Evolutionary conservation across 2,888 invertebrate genomes (phyloP), one percentile per base, ranked within the genome.

Genomic region (Thereva unica): DNA sequence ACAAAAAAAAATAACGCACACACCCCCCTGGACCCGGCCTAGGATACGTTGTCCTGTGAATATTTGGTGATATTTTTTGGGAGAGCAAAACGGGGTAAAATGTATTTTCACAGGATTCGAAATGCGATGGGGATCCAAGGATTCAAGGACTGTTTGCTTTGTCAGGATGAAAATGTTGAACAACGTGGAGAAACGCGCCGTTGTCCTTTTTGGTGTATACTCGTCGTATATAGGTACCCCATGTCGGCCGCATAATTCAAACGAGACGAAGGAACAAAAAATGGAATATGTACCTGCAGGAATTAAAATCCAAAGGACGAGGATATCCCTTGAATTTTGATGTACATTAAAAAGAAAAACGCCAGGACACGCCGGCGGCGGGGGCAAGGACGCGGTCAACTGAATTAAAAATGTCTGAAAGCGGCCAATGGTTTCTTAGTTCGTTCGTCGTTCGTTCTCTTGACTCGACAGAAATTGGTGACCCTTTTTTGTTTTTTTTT

Each of bases 211-310:
- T 44, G 1, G 44, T 37, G 52, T 35, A 37, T 37, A 4, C 35
- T 6, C 3, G n/a, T 52, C 37, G 10, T 37, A 38, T 37, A 38
- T 12, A 37, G 41, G 44, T 40, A 41, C 40, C 12, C 12, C 55
- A 50, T 50, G 50, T 45, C 45, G 37, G 49, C 9, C 50, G 49
- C 50, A 40, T 61, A 61, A 61, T 61, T 61, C 50, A 61, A 47
- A 61, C 23, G 40, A 41, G 12, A 49, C 6, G 23, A 23, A 23
- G 23, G 23, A 23, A 23, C 1, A 23, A 23, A 23, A 23, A 23
- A 23, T 23, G 23, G 23, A 23, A 23, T 23, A 23, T 23, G 23
- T 61, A 61, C 61, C 61, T 61, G 61, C 4, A 50, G 34, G 41
- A 61, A 59, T 59, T 59, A 47, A 61, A 61, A 50, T 41, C 35